Percentiles rank a stretch among this genome's conserved stretches.
Conservation (phyloP, 1,140 invertebrate genomes). For the Patella vulgata region DNA sequence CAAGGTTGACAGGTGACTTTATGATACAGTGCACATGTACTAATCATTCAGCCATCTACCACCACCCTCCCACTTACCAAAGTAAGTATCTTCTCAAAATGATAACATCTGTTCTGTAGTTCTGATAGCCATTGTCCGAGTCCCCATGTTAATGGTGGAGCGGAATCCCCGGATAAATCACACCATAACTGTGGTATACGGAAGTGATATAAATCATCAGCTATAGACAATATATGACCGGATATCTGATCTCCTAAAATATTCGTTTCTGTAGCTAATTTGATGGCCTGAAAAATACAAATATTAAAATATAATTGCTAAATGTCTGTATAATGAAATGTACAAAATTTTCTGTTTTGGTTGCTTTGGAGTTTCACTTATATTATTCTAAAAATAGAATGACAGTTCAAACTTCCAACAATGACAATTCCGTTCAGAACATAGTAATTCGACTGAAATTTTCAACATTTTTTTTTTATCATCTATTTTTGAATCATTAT, state of each 20-base stretch:
- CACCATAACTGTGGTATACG: conserved; percentile 62
- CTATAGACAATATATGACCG: conserved; percentile 53
- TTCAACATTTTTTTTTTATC: no score
- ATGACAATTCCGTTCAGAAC: no score
- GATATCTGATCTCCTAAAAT: conserved; percentile 59
- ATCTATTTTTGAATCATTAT: no score
- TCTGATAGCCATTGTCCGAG: conserved; percentile 61
- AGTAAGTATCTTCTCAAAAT: conserved; percentile 63
- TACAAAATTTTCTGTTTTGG: no score
- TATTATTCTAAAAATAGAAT: neutral
- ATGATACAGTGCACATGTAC: no score
- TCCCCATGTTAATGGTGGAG: conserved; percentile 55
- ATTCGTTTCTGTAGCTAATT: conserved; percentile 58
- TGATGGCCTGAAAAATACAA: conserved; percentile 59
- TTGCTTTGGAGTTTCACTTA: no score
- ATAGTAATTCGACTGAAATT: no score
- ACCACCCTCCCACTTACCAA: conserved; percentile 49
- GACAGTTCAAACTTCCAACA: no score
- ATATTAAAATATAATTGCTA: conserved; percentile 6
- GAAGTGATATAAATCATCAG: conserved; percentile 62
- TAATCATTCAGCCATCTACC: no score
- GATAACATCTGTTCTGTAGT: conserved; percentile 56
- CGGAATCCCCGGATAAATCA: conserved; percentile 52
- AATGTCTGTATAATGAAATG: neutral
- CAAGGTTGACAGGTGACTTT: no score